A percentile compares a stretch with the other conserved stretches of the same genome.
Conservation (phyloP, 2,797 vertebrate genomes). For the Lycodopsis pacificus region DNA sequence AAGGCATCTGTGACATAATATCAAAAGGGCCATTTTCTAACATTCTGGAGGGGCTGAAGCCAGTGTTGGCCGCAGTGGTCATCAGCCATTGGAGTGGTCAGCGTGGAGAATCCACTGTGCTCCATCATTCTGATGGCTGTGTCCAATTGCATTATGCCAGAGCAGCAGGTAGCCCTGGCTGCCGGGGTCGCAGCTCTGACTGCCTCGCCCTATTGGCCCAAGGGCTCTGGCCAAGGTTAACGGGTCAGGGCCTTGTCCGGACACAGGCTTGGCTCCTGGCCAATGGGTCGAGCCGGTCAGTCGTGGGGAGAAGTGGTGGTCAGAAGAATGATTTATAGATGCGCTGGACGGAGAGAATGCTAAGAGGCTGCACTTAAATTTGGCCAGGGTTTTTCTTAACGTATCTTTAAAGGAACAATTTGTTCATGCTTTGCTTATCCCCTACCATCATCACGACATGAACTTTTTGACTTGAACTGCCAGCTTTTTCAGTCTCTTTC, state of each 20-base stretch:
- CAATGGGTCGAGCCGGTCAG: conserved; percentile 77
- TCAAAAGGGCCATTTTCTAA: conserved; percentile 67
- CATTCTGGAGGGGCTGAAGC: conserved; percentile 57
- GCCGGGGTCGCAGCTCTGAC: conserved; percentile 81
- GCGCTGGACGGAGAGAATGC: conserved; percentile 68
- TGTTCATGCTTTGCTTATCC: conserved; percentile 59
- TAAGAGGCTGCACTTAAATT: conserved; percentile 68
- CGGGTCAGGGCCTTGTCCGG: conserved; percentile 89
- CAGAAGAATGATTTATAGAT: conserved; percentile 85
- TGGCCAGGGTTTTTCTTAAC: conserved; percentile 39
- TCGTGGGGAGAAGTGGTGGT: conserved; percentile 59
- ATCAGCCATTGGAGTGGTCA: conserved; percentile 81
- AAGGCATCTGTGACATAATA: conserved; percentile 74
- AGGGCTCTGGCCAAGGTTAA: conserved; percentile 85
- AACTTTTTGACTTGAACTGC: conserved; percentile 39
- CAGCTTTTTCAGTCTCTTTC: conserved; percentile 38
- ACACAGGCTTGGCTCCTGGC: conserved; percentile 87
- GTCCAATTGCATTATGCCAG: conserved; percentile 91
- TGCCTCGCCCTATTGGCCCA: conserved; percentile 83
- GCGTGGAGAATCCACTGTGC: conserved; percentile 86
- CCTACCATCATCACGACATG: conserved; percentile 37
- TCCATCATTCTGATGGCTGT: conserved; percentile 94
- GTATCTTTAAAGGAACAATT: conserved; percentile 63
- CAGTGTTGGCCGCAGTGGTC: conserved; percentile 59
- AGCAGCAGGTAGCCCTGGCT: conserved; percentile 96